Percentiles rank a stretch among this genome's conserved stretches.
Conservation (phyloP, 2,797 vertebrate genomes). For the Cuculus canorus region DNA sequence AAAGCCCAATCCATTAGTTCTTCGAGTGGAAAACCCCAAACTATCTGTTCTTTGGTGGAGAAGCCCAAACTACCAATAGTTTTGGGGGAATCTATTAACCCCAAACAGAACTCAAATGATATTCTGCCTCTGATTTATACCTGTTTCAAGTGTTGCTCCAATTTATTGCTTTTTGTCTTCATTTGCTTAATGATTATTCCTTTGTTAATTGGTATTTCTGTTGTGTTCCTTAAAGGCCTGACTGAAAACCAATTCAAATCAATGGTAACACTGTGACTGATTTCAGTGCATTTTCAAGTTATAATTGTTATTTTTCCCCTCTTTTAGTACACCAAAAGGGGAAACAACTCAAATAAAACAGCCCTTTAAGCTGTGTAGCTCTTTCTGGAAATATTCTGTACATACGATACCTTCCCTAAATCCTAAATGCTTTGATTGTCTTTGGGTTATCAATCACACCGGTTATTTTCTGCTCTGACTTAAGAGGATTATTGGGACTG, state of each 20-base stretch:
- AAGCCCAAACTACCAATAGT: not conserved
- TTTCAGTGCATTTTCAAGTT: not conserved
- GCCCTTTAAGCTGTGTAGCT: not conserved
- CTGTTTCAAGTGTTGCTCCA: not conserved
- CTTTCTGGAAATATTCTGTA: not conserved
- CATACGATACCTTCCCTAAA: not conserved
- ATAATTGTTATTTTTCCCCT: not conserved
- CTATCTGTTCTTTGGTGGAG: not conserved
- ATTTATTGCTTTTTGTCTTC: not conserved
- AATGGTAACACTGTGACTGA: not conserved
- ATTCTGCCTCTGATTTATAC: not conserved
- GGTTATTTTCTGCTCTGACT: slow-evolving; percentile 68
- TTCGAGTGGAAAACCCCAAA: not conserved
- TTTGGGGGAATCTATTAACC: not conserved
- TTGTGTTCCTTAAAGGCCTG: not conserved
- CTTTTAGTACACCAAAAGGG: not conserved
- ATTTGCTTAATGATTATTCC: slow-evolving; percentile 48
- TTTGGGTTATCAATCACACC: slow-evolving; percentile 55
- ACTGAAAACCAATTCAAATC: not conserved
- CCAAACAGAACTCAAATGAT: not conserved
- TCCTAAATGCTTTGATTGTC: slow-evolving; percentile 45
- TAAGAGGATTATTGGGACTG: slow-evolving; percentile 69
- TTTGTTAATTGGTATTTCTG: slow-evolving; percentile 40
- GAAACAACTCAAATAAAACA: not conserved
- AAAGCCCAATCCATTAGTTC: not conserved